Conservation (phyloP, 2,113 vertebrate species). For the Siniperca chuatsi region DNA sequence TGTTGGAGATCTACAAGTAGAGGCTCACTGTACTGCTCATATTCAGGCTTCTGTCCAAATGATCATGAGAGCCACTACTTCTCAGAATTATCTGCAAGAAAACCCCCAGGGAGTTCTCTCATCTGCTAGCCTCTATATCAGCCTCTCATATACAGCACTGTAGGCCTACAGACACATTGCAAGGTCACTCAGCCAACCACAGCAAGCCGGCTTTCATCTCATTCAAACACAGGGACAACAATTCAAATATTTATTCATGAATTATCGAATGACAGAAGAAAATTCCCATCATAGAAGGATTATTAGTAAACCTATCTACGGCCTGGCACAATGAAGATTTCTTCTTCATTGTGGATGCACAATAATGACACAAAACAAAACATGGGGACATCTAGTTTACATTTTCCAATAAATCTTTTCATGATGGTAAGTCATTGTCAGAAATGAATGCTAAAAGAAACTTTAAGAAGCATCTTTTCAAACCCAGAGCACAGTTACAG, state of each 20-base stretch:
- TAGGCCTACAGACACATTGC: not conserved
- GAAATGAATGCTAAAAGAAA: not conserved
- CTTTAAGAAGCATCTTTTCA: not conserved
- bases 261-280: slow-evolving; percentile 5
- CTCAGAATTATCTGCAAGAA: slow-evolving; percentile 6
- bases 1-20: slow-evolving; percentile 4
- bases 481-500: not conserved
- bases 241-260: slow-evolving; percentile 15
- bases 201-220: slow-evolving; percentile 24
- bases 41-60: slow-evolving; percentile 6
- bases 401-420: not conserved
- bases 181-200: not conserved
- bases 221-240: not conserved
- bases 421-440: not conserved
- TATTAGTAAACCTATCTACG: not conserved
- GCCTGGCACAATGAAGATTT: not conserved
- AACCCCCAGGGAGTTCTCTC: slow-evolving; percentile 17
- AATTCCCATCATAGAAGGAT: slow-evolving; percentile 5
- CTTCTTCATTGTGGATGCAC: not conserved
- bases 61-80: not conserved
- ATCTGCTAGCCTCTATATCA: not conserved
- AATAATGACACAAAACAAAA: slow-evolving; percentile 1
- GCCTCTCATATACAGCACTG: not conserved
- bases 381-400: not conserved
- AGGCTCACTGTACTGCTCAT: slow-evolving; percentile 3